phyloP scores from a whole-genome alignment of 1,140 invertebrate species.

The Homarus americanus region DNA sequence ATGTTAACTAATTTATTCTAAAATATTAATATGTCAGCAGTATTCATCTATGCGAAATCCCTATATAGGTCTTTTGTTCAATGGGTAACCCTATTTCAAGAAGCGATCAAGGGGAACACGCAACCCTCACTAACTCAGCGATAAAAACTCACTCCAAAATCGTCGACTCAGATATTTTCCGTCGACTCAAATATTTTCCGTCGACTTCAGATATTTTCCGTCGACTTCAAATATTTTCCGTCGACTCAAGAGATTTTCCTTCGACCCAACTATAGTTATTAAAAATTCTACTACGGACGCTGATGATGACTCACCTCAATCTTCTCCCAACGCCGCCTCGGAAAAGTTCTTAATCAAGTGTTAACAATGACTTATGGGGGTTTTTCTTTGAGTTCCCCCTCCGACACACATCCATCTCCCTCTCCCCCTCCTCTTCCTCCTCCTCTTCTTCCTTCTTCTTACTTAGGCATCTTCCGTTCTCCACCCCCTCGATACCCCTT shows the following conservation, averaged over 20 bases:
- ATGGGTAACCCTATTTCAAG: not conserved
- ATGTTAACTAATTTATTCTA: too few relatives aligned
- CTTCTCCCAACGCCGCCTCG: not conserved
- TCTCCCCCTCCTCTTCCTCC: not conserved
- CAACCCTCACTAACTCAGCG: not conserved
- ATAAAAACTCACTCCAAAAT: not conserved
- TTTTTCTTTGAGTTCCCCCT: not conserved
- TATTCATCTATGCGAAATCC: too few relatives aligned
- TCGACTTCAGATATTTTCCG: too few relatives aligned
- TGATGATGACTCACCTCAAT: not conserved
- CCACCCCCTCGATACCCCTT: too few relatives aligned
- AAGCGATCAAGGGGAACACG: not conserved
- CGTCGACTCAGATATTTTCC: too few relatives aligned
- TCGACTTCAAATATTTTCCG: too few relatives aligned
- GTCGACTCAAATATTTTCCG: too few relatives aligned
- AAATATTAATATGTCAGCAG: too few relatives aligned
- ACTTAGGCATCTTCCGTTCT: too few relatives aligned
- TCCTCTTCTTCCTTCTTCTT: too few relatives aligned
- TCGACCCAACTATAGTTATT: not conserved
- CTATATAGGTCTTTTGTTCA: too few relatives aligned
- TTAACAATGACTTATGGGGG: not conserved
- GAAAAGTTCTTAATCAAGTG: constrained; percentile 16
- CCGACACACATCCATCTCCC: not conserved
- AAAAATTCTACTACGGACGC: not conserved
- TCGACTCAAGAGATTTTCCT: too few relatives aligned